Conservation (phyloP, 2,888 invertebrate species). For the Embidobia sp. region DNA sequence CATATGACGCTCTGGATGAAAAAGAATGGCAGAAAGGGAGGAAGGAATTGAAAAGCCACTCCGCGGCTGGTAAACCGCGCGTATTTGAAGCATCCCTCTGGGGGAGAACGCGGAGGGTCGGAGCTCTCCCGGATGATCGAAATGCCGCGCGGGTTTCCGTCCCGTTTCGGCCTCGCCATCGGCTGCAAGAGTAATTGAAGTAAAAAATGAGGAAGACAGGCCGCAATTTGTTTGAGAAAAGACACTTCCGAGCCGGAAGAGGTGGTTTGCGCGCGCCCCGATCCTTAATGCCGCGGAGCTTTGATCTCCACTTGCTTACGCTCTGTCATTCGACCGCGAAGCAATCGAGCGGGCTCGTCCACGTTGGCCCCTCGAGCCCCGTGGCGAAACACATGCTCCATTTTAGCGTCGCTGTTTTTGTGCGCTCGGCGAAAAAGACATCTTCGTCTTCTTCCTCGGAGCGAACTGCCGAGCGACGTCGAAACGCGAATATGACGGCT, state of each 20-base stretch:
- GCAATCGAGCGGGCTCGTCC: constrained; percentile 36
- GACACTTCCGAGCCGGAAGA: constrained; percentile 57
- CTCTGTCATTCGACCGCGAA: constrained; percentile 52
- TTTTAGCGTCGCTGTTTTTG: too few species aligned
- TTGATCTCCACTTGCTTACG: constrained; percentile 57
- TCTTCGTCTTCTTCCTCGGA: too few species aligned
- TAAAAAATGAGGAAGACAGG: constrained; percentile 28
- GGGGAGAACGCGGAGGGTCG: background rate
- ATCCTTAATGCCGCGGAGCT: constrained; percentile 26
- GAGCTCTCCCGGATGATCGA: constrained; percentile 20
- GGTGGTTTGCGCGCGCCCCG: constrained; percentile 46
- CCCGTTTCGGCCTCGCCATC: background rate
- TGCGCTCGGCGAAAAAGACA: too few species aligned
- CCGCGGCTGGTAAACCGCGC: constrained; percentile 23
- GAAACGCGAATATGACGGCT: background rate
- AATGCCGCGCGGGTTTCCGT: constrained; percentile 12
- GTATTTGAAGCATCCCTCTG: constrained; percentile 19
- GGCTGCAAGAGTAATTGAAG: constrained; percentile 38
- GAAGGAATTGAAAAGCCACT: constrained; percentile 31
- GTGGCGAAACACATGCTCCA: constrained; percentile 48
- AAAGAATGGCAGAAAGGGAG: constrained; percentile 6
- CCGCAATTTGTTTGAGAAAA: constrained; percentile 48
- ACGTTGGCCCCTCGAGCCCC: constrained; percentile 36
- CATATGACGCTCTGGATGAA: constrained; percentile 16
- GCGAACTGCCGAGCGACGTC: constrained; percentile 22